Base-by-base conservation (phyloP, 2,113 vertebrate species). In the Solea solea region DNA sequence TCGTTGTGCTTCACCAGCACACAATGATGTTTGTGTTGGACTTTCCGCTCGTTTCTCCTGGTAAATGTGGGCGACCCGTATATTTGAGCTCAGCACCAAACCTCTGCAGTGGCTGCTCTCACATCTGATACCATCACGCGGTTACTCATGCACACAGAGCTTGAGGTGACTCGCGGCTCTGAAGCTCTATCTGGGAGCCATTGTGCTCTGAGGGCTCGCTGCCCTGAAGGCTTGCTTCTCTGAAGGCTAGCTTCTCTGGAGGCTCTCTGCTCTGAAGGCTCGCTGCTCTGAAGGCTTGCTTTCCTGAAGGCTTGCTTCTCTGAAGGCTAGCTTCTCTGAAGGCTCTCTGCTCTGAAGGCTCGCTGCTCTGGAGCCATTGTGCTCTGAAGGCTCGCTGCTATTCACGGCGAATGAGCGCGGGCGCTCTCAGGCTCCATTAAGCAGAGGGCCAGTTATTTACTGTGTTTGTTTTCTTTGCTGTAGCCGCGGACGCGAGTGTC, bases 81-180 rank as follows among this genome's bases (percentile, higher is more conserved):
- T 87, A 78, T 90, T 91, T 84, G 90, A 89, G 80, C 88, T 81
- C 60, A 62, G 64, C 75, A 65, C 69, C 76, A 84, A 85, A 75
- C 64, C 76, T 77, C 70, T 72, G 57, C 70, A 64, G 54, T 72
- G 60, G 11, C 8, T 44, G 58, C 74, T 71, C 76, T 83, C 72
- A 69, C 82, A 52, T 73, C 81, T 69, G 89, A 90, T 86, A 83
- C 46, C n/a, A 84, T 89, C 87, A 34, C 62, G 12, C 10, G 66
- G 82, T 67, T 28, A 56, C 27, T 82, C 73, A 53, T 28, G 77
- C 81, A 62, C 60, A 64, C 34, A 48, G 41, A 41, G 16, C 67
- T 15, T 25, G 60, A 64, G 71, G 40, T 34, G 1, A 46, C 65
- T 82, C 69, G 51, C 67, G 12, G 42, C 64, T 14, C 3, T 2